A percentile compares a stretch with the other conserved stretches of the same genome.
Conservation (phyloP, 2,888 invertebrate species). For the Scaptomyza caliginosa region DNA sequence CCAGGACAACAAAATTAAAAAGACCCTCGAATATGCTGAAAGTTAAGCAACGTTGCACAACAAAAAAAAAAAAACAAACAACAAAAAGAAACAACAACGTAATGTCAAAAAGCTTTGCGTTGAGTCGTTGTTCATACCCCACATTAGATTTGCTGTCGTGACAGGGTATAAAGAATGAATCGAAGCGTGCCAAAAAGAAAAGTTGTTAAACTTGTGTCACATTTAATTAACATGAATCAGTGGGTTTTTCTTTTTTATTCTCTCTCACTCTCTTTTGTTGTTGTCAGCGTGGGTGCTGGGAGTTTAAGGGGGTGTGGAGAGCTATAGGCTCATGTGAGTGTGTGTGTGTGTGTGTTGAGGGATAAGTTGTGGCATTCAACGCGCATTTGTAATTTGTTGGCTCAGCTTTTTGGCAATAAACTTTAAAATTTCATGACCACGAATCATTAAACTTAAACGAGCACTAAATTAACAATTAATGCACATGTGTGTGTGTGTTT, state of each 20-base stretch:
- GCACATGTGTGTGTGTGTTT: constrained; percentile 43
- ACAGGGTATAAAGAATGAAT: constrained; percentile 26
- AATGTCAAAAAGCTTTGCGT: neutral
- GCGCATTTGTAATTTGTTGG: constrained; percentile 47
- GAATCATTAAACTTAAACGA: constrained; percentile 73
- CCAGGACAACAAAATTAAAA: neutral
- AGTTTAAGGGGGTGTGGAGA: neutral
- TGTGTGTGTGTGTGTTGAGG: constrained; percentile 4
- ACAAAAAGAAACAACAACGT: too few species aligned
- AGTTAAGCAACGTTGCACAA: neutral
- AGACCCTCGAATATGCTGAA: neutral
- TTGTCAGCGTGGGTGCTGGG: neutral
- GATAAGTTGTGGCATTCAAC: constrained; percentile 26
- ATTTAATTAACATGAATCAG: constrained; percentile 77
- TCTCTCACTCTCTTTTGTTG: too few species aligned
- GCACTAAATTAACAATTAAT: constrained; percentile 78
- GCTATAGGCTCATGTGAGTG: neutral
- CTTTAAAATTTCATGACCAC: constrained; percentile 74
- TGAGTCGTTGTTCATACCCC: neutral
- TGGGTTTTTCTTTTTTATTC: constrained; percentile 28
- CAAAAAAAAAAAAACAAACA: too few species aligned
- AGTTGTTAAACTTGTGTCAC: constrained; percentile 63
- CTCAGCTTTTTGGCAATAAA: constrained; percentile 61
- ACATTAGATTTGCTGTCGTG: neutral
- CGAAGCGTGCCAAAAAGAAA: constrained; percentile 27